These are phyloP conservation scores for Tetropium fuscum DNA, from an alignment of 2,888 invertebrate species.

Conservation along the genomic window DNA sequence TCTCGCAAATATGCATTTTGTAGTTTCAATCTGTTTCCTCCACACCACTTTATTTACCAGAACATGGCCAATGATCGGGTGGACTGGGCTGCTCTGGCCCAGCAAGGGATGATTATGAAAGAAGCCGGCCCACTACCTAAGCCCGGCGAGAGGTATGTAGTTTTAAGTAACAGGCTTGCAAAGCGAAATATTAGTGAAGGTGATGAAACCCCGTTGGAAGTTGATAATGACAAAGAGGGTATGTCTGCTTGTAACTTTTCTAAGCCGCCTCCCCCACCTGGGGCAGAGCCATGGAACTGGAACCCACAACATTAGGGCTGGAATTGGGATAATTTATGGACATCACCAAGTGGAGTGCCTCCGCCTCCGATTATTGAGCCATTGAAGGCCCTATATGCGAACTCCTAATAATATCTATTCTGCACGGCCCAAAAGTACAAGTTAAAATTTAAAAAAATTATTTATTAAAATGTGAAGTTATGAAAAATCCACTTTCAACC, in stretches of 20 bases:
- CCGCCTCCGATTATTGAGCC: conserved; percentile 44
- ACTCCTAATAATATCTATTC: conserved; percentile 58
- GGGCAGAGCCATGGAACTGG: conserved; percentile 58
- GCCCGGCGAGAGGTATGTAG: conserved; percentile 44
- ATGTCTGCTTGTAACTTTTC: conserved; percentile 64
- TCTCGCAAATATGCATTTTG: conserved; percentile 59
- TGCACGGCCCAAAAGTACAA: conserved; percentile 51
- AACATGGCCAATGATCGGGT: conserved; percentile 85
- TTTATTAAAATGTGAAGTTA: too few relatives aligned
- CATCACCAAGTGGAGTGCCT: conserved; percentile 61
- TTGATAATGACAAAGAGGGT: conserved; percentile 82
- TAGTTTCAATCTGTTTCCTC: conserved; percentile 72
- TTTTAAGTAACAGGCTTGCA: conserved; percentile 27
- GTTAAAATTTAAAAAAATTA: conserved; percentile 69
- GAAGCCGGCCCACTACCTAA: conserved; percentile 71
- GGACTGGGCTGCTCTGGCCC: conserved; percentile 96
- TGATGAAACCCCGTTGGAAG: conserved; percentile 91
- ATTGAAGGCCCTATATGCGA: conserved; percentile 64
- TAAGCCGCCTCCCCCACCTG: conserved; percentile 47
- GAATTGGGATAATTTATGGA: conserved; percentile 63
- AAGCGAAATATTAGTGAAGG: conserved; percentile 66
- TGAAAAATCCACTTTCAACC: too few relatives aligned
- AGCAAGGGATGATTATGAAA: conserved; percentile 98
- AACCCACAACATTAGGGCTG: conserved; percentile 66
- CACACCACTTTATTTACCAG: conserved; percentile 84